These are phyloP conservation scores for Cotesia vestalis DNA, from an alignment of 1,140 invertebrate species.

Conservation along the genomic window DNA sequence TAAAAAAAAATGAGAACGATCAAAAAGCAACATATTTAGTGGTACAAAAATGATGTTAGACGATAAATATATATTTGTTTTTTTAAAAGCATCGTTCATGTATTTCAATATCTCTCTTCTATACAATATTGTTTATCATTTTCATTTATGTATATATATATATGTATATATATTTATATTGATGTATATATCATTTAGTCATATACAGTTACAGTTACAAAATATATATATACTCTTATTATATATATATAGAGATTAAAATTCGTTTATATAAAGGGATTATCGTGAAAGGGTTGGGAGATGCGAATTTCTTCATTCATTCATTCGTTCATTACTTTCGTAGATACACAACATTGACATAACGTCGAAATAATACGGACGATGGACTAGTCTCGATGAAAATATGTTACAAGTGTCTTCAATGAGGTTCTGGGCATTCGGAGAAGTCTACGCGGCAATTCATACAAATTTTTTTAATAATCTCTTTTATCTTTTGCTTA, in stretches of 20 bases:
- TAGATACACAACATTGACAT: constrained; percentile 39
- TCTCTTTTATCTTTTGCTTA: too few species aligned
- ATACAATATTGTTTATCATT: constrained; percentile 63
- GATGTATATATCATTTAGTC: constrained; percentile 37
- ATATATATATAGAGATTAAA: constrained; percentile 56
- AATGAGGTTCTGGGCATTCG: constrained; percentile 8
- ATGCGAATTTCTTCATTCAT: constrained; percentile 16
- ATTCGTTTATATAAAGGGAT: constrained; percentile 53
- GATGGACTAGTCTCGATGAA: constrained; percentile 44
- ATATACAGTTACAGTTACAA: constrained; percentile 65
- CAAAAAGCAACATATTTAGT: constrained; percentile 52
- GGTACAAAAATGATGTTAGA: constrained; percentile 66
- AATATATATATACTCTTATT: constrained; percentile 54
- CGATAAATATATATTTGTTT: constrained; percentile 50
- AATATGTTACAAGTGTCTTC: constrained; percentile 41
- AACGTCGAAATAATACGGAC: constrained; percentile 39
- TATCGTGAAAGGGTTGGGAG: constrained; percentile 31
- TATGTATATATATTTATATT: constrained; percentile 2
- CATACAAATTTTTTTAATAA: constrained; percentile 9
- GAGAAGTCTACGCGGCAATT: constrained; percentile 21
- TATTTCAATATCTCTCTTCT: constrained; percentile 67
- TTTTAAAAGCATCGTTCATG: constrained; percentile 66
- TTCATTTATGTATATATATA: constrained; percentile 52
- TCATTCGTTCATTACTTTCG: too few species aligned
- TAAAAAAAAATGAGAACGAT: constrained; percentile 33